Base-by-base conservation (phyloP, 2,888 invertebrate species). In the Osmoderma eremita region DNA sequence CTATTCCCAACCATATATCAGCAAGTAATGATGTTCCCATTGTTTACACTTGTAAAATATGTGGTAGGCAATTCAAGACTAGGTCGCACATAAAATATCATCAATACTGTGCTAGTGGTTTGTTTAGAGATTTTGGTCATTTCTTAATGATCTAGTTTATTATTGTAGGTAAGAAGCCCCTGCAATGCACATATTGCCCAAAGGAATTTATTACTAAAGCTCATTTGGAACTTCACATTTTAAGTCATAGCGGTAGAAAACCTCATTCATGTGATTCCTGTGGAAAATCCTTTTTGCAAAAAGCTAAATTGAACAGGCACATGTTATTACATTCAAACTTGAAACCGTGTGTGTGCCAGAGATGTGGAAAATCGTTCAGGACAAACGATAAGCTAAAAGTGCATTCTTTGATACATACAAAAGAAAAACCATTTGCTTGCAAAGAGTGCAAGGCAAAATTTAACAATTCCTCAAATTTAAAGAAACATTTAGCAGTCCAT, bases 191-290 rank as follows among this genome's bases (percentile, higher is more conserved):
- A 3, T 73, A 81, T 15, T 87, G 87, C 70, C 80, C 80, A 10
- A 84, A 90, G 86, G 86, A 86, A 58, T 93, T 93, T 78, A 86
- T 88, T 1, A 86, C 88, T 3, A 87, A 87, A 64, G 89, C 91
- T 0, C 93, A 93, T 78, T 87, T 88, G 71, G 88, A 91, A 75
- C 89, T 91, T 72, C 93, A 93, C 73, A 84, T 88, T 78, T 84
- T 88, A 13, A 87, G 87, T 18, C 92, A 93, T 74, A 84, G 84
- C 30, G 87, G 87, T 53, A 86, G 86, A 71, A 86, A 87, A 66
- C 87, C 87, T 0, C 88, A 86, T 73, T 78, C 84, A 0, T 91
- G 91, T 73, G 84, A 84, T 12, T 78, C 85, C 0, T 93, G 93
- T 74, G 83, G 85, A 0, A 91, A 90, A 77, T 83, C 86, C 24